Percentiles rank a stretch among this genome's conserved stretches.
phyloP scores from a whole-genome alignment of 2,888 invertebrate genomes.

The Euphydryas editha region DNA sequence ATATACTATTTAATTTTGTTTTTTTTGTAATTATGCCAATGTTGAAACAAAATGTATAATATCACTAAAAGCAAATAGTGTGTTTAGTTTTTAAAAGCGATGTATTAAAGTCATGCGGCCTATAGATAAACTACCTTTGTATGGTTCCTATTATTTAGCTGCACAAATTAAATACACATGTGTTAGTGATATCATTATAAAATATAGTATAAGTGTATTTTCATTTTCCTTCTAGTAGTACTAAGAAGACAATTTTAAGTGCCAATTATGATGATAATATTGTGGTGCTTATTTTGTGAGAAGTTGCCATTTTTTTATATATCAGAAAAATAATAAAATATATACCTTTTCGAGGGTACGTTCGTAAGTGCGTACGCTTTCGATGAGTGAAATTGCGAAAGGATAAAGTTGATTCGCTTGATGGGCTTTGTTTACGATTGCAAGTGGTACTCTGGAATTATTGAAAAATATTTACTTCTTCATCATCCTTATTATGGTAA shows the following conservation, averaged over 20 bases:
- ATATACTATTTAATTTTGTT: too few relatives aligned
- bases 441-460: conserved; percentile 92
- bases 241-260: conserved; percentile 29
- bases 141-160: conserved; percentile 85
- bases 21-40: neutral
- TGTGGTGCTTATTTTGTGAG: conserved; percentile 32
- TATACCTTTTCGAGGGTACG: conserved; percentile 97
- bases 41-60: neutral
- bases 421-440: conserved; percentile 99
- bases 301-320: conserved; percentile 11
- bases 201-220: conserved; percentile 35
- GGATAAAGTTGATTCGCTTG: conserved; percentile 99
- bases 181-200: conserved; percentile 68
- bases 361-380: conserved; percentile 98
- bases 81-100: conserved; percentile 20
- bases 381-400: conserved; percentile 98
- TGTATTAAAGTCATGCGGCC: conserved; percentile 38
- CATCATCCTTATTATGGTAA: neutral
- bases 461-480: neutral
- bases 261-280: conserved; percentile 43
- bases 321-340: conserved; percentile 1
- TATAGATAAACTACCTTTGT: conserved; percentile 76
- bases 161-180: conserved; percentile 79
- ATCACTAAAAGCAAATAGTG: conserved; percentile 20
- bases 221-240: conserved; percentile 19